phyloP scores from a whole-genome alignment of 2,113 vertebrate genomes.

The Rutilus rutilus region DNA sequence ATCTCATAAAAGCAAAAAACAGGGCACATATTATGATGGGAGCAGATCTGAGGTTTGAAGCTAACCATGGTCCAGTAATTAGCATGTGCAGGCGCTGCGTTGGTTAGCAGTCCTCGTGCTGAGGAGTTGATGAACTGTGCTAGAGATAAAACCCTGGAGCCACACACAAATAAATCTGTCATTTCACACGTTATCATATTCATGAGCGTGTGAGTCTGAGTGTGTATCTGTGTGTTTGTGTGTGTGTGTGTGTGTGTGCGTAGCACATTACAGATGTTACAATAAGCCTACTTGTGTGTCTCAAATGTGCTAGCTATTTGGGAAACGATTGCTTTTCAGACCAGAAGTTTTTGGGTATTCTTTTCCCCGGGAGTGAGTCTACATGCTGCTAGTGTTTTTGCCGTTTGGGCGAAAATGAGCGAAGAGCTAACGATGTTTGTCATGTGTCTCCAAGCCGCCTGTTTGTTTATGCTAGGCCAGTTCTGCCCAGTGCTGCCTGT shows the following conservation, averaged over 20 bases:
- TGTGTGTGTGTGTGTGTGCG: constrained; percentile 16
- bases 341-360: constrained; percentile 54
- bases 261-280: constrained; percentile 76
- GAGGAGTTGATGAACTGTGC: constrained; percentile 99
- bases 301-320: constrained; percentile 66
- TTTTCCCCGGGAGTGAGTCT: constrained; percentile 53
- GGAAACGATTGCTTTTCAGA: constrained; percentile 57
- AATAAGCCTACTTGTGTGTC: constrained; percentile 74
- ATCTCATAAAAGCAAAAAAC: constrained; percentile 43
- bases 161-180: constrained; percentile 85
- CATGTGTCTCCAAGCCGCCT: constrained; percentile 88
- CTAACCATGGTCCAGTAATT: constrained; percentile 75
- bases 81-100: constrained; percentile 61
- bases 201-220: constrained; percentile 48
- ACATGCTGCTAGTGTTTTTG: constrained; percentile 63
- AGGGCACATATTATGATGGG: constrained; percentile 39
- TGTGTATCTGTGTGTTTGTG: constrained; percentile 49
- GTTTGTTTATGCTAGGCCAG: constrained; percentile 99
- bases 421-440: constrained; percentile 93
- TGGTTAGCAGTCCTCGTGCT: constrained; percentile 81
- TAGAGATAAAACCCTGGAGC: constrained; percentile 92
- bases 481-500: constrained; percentile 95
- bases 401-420: constrained; percentile 61
- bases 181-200: constrained; percentile 72
- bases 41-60: constrained; percentile 52